Conservation (phyloP, 2,888 invertebrate genomes). For the Platycheirus albimanus region DNA sequence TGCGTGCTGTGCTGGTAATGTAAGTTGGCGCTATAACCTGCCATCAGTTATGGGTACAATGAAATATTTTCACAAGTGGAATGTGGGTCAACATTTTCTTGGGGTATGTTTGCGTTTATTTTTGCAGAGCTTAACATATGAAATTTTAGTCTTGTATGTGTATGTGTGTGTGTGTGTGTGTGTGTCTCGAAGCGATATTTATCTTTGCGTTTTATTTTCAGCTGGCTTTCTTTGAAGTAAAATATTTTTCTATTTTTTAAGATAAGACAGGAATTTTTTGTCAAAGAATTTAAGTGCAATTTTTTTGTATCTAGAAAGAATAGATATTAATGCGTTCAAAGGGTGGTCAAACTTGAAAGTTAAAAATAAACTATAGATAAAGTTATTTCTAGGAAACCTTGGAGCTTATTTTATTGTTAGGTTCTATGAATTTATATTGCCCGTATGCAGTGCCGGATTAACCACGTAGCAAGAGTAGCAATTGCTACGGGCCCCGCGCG, state of each 20-base stretch:
- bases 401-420: too few relatives aligned
- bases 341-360: too few relatives aligned
- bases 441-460: too few relatives aligned
- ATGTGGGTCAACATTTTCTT: slow-evolving; percentile 73
- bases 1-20: slow-evolving; percentile 68
- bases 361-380: too few relatives aligned
- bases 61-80: slow-evolving; percentile 72
- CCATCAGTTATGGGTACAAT: slow-evolving; percentile 73
- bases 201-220: slow-evolving; percentile 24
- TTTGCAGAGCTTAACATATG: slow-evolving; percentile 35
- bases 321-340: too few relatives aligned
- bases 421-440: too few relatives aligned
- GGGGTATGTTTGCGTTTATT: slow-evolving; percentile 63
- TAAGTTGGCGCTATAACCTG: slow-evolving; percentile 71
- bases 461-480: too few relatives aligned
- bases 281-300: slow-evolving; percentile 26
- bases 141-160: slow-evolving; percentile 10
- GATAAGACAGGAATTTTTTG: slow-evolving; percentile 59
- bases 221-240: slow-evolving; percentile 52
- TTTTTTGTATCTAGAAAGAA: not conserved
- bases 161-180: slow-evolving; percentile 1
- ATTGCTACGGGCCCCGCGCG: too few relatives aligned
- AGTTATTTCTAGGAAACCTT: too few relatives aligned
- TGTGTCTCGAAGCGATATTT: slow-evolving; percentile 59
- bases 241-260: slow-evolving; percentile 59